Evolutionary conservation across 2,113 vertebrate genomes (phyloP).

Genomic region (Phoxinus phoxinus): DNA sequence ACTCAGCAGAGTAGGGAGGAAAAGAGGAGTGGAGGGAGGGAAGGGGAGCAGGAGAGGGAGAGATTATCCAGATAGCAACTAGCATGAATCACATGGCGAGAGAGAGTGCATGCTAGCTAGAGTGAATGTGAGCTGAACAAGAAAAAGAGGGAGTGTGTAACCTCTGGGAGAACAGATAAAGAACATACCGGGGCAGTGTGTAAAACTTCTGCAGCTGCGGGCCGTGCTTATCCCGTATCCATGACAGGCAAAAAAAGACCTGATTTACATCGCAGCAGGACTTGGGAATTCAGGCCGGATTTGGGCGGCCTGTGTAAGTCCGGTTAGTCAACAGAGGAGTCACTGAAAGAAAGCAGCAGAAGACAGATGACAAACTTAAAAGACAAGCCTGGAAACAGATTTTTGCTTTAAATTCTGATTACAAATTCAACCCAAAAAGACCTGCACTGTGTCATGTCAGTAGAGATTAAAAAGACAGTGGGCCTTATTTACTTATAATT

Average conservation of each 20-base stretch:
- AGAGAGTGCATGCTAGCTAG: conserved; percentile 48
- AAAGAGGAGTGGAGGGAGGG: conserved; percentile 28
- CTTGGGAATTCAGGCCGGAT: conserved; percentile 31
- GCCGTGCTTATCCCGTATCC: conserved; percentile 38
- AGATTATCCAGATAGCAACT: conserved; percentile 52
- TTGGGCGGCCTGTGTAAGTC: background rate
- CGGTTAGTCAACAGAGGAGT: conserved; percentile 14
- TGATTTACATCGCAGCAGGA: conserved; percentile 40
- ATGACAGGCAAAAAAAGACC: background rate
- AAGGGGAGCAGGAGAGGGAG: conserved; percentile 39
- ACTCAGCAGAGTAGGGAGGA: conserved; percentile 30
- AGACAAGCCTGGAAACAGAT: conserved; percentile 23
- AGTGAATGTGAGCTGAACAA: conserved; percentile 34
- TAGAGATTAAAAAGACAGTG: background rate
- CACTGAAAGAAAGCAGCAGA: conserved; percentile 34
- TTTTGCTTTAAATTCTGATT: conserved; percentile 27
- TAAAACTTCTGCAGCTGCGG: conserved; percentile 39
- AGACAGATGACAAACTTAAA: conserved; percentile 30
- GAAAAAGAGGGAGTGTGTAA: conserved; percentile 38
- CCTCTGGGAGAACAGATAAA: conserved; percentile 48
- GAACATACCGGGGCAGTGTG: conserved; percentile 24
- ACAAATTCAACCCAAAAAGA: conserved; percentile 11
- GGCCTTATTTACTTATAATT: background rate
- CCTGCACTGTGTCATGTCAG: conserved; percentile 34
- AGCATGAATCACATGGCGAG: conserved; percentile 49